These are phyloP conservation scores for Tokudaia tokunoshimensis DNA, from an alignment of 2,797 vertebrate species.

Conservation along the genomic window DNA sequence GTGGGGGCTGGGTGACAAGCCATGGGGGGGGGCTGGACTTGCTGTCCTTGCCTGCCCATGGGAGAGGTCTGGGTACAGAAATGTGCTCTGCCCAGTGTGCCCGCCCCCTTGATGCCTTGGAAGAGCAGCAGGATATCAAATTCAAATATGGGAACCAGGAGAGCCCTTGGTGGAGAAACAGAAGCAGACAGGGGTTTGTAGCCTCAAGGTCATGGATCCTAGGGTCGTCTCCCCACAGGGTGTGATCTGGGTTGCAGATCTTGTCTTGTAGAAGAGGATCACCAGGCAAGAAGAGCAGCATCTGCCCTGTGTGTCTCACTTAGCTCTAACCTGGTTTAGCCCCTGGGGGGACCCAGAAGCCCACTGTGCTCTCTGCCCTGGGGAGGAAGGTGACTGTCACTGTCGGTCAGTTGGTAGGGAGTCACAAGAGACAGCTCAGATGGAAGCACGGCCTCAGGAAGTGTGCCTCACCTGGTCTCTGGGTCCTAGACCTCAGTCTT, in stretches of 20 bases:
- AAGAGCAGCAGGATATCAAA: not conserved
- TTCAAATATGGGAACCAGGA: not conserved
- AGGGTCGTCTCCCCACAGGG: not conserved
- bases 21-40: not conserved
- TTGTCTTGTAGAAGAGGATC: not conserved
- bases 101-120: not conserved
- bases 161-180: not conserved
- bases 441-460: fast-evolving
- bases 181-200: not conserved
- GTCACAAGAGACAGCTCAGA: not conserved
- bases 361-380: fast-evolving
- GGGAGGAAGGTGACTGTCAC: not conserved
- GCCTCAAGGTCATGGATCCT: not conserved
- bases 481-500: not conserved
- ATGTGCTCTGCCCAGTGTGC: not conserved
- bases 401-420: not conserved
- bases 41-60: not conserved
- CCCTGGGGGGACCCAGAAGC: not conserved
- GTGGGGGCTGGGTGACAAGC: not conserved
- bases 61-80: not conserved
- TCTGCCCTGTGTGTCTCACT: not conserved
- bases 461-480: not conserved
- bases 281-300: not conserved
- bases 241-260: not conserved
- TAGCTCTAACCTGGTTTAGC: not conserved